Evolutionary conservation across 2,888 invertebrate genomes (phyloP), one percentile per base, ranked within the genome.

Genomic region (Dexiosoma caninum): DNA sequence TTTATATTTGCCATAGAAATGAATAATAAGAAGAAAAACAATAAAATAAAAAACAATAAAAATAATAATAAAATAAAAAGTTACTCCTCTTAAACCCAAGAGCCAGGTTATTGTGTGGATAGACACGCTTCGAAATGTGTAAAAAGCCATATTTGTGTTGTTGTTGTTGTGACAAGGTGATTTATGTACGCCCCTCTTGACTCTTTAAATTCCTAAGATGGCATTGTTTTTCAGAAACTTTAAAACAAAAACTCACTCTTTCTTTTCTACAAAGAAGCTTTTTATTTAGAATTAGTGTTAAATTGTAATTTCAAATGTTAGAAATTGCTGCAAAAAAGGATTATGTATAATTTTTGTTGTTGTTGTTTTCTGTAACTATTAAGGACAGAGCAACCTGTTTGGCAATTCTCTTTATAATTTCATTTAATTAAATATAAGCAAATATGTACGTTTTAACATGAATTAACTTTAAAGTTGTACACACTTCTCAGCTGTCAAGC

Each of bases 221-320:
- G 49, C 19, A 35, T 66, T 30, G 27, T 35, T 14, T 37, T 23
- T 14, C 9, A 23, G 21, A 49, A 27, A 16, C 49, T 66, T 55
- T 30, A 27, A 57, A 30, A 9, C 4, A 71, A n/a, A 7, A 14
- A 14, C 16, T 55, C 49, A 9, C 32, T 14, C 30, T 19, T 27
- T 27, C n/a, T 27, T 27, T 27, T 27, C 27, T 27, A 3, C 6
- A 3, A 27, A 5, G 4, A 27, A 3, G 27, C 3, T 27, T 27
- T 27, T 66, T 62, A 27, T 64, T 46, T 35, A 55, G 46, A 69
- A 78, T 62, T 46, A 19, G 55, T 74, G 78, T 55, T 46, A 72
- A 60, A 37, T 40, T 32, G 16, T 12, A 14, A 42, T 37, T 66
- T 57, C 27, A 2, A 10, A 14, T 27, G n/a, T 12, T n/a, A 51